phyloP scores from a whole-genome alignment of 2,113 vertebrate species.

The Herpailurus yagouaroundi region DNA sequence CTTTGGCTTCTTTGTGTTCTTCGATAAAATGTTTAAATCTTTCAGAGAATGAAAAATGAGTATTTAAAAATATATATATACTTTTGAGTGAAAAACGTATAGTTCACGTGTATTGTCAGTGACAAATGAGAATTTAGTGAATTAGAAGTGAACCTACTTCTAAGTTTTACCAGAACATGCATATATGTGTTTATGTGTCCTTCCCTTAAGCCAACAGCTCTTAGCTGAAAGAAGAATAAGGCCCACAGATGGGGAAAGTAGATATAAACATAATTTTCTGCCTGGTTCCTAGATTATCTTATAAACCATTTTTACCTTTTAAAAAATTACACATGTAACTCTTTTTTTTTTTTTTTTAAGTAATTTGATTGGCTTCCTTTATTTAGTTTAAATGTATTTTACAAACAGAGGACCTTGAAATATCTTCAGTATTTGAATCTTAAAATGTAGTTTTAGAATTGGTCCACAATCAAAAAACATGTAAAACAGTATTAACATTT shows the following conservation, averaged over 20 bases:
- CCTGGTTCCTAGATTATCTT: background rate
- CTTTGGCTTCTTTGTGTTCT: constrained; percentile 28
- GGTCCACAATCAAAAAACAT: background rate
- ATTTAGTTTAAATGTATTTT: constrained; percentile 51
- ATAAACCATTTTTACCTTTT: constrained; percentile 4
- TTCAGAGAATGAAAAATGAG: constrained; percentile 26
- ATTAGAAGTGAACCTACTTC: background rate
- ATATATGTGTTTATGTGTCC: background rate
- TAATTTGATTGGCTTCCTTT: constrained; percentile 10
- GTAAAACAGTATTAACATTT: constrained; percentile 25
- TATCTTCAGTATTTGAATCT: constrained; percentile 51
- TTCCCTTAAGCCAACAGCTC: background rate
- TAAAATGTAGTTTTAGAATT: constrained; percentile 39
- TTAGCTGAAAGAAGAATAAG: background rate
- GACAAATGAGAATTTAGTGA: background rate
- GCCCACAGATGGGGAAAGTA: background rate
- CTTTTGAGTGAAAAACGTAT: background rate
- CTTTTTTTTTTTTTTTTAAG: background rate
- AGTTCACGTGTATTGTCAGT: background rate
- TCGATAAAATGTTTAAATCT: constrained; percentile 23
- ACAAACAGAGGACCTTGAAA: constrained; percentile 35
- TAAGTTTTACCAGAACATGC: constrained; percentile 3
- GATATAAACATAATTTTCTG: background rate
- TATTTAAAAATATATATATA: background rate
- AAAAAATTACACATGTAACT: background rate